These are phyloP conservation scores for Drosophila paranaensis DNA, from an alignment of 2,888 invertebrate genomes.

Conservation along the genomic window DNA sequence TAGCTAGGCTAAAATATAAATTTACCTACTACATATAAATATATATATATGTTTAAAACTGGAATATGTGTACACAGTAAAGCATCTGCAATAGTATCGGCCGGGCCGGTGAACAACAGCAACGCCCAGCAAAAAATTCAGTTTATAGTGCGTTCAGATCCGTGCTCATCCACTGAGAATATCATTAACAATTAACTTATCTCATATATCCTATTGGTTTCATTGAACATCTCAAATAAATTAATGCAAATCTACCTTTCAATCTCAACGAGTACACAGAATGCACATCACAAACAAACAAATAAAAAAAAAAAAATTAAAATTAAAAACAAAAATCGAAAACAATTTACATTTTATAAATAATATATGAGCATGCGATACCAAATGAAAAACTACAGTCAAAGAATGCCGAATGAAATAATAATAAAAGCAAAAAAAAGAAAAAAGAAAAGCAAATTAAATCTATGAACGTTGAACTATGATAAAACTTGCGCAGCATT, in stretches of 20 bases:
- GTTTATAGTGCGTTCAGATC: background rate
- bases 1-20: slow-evolving; percentile 70
- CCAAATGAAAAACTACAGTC: slow-evolving; percentile 9
- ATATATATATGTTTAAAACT: slow-evolving; percentile 26
- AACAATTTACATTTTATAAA: slow-evolving; percentile 29
- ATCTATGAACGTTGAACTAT: slow-evolving; percentile 30
- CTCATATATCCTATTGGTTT: slow-evolving; percentile 72
- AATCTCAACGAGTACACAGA: slow-evolving; percentile 19
- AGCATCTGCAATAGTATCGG: slow-evolving; percentile 38
- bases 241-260: slow-evolving; percentile 34
- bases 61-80: slow-evolving; percentile 13
- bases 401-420: background rate
- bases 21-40: slow-evolving; percentile 34
- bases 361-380: slow-evolving; percentile 11
- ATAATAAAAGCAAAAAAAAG: slow-evolving; percentile 20
- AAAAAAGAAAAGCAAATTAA: slow-evolving; percentile 43
- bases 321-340: background rate
- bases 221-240: slow-evolving; percentile 66
- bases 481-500: slow-evolving; percentile 24
- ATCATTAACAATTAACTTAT: slow-evolving; percentile 54
- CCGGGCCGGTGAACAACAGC: slow-evolving; percentile 31
- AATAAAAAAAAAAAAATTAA: background rate
- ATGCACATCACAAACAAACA: slow-evolving; percentile 13
- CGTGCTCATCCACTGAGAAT: slow-evolving; percentile 11
- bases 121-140: slow-evolving; percentile 7